Percentiles rank a stretch among this genome's conserved stretches.
These are phyloP conservation scores for Tragelaphus oryx DNA, from an alignment of 2,797 vertebrate genomes.

Conservation along the genomic window DNA sequence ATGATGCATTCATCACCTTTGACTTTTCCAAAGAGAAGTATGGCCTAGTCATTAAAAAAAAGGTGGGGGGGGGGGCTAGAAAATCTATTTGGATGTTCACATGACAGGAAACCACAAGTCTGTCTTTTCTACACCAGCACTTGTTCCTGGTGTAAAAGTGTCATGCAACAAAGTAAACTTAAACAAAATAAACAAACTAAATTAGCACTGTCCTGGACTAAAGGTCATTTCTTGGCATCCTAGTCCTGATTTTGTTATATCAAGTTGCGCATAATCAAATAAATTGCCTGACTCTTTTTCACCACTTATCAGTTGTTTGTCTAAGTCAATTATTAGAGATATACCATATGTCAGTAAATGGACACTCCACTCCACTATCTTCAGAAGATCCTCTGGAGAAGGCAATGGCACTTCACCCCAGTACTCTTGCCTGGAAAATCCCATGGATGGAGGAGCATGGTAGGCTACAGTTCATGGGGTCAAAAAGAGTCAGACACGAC, in stretches of 20 bases:
- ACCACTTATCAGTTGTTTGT: not conserved
- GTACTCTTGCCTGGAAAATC: not conserved
- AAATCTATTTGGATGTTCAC: not conserved
- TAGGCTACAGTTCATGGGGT: not conserved
- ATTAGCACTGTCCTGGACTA: not conserved
- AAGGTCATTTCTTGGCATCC: not conserved
- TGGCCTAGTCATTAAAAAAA: not conserved
- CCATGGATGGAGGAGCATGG: not conserved
- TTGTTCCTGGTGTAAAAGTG: not conserved
- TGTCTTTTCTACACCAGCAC: not conserved
- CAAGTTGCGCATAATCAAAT: not conserved
- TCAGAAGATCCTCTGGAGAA: not conserved
- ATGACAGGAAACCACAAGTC: not conserved
- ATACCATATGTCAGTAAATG: not conserved
- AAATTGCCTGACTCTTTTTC: not conserved
- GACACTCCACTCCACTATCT: not conserved
- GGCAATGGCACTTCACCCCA: not conserved
- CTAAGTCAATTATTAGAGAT: not conserved
- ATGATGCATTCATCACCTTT: fast-evolving
- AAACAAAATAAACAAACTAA: not conserved
- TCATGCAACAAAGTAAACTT: not conserved
- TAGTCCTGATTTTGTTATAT: not conserved
- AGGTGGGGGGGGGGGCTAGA: not conserved
- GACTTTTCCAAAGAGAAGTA: not conserved
- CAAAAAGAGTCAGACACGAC: fast-evolving